These are phyloP conservation scores for Hippocampus zosterae DNA, from an alignment of 2,113 vertebrate species.

Conservation along the genomic window DNA sequence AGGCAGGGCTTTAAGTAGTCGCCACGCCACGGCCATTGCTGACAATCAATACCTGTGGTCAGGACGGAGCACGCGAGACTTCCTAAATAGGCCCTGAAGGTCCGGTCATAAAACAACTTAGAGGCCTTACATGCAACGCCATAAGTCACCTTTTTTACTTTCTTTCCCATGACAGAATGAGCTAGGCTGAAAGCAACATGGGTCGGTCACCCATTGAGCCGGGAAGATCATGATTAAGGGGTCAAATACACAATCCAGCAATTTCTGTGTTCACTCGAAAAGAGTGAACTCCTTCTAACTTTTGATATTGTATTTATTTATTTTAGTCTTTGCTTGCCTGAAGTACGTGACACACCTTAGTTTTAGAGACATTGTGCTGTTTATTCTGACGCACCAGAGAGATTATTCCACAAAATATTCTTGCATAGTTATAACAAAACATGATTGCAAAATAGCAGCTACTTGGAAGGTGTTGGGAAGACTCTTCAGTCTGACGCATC, in stretches of 20 bases:
- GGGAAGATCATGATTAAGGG: constrained; percentile 31
- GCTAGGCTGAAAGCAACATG: constrained; percentile 12
- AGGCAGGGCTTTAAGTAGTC: constrained; percentile 69
- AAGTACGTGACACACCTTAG: background rate
- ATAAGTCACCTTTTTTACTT: constrained; percentile 55
- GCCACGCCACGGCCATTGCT: constrained; percentile 52
- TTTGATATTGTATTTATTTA: too few species aligned
- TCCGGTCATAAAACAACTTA: constrained; percentile 71
- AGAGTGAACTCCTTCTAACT: too few species aligned
- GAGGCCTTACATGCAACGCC: constrained; percentile 54
- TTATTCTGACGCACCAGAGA: background rate
- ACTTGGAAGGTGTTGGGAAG: background rate
- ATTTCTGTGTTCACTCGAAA: constrained; percentile 5
- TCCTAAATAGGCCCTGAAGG: constrained; percentile 71
- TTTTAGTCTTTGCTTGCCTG: background rate
- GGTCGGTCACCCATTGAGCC: constrained; percentile 22
- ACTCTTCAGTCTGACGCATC: background rate
- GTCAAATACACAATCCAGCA: constrained; percentile 27
- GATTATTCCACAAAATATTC: background rate
- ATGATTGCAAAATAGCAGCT: background rate
- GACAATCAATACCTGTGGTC: constrained; percentile 70
- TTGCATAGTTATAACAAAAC: background rate
- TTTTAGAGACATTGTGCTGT: background rate
- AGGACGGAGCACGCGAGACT: constrained; percentile 57
- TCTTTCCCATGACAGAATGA: constrained; percentile 28